Conservation (phyloP, 1,140 invertebrate genomes). For the Drosophila quadrilineata region DNA sequence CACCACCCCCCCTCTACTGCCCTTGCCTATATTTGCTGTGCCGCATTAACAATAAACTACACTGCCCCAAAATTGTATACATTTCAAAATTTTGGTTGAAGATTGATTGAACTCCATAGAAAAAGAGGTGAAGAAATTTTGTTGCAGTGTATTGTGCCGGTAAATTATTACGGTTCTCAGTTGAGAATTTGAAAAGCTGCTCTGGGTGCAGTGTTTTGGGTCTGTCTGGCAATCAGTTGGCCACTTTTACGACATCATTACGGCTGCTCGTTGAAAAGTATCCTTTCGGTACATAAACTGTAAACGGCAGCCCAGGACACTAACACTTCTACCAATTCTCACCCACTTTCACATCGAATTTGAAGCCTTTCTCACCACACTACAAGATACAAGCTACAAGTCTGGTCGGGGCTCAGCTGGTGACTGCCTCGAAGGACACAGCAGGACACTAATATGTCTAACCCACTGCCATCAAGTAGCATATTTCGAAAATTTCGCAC, state of each 20-base stretch:
- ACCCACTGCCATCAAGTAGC: not conserved
- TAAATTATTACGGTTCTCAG: too few species aligned
- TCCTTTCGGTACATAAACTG: conserved; percentile 3
- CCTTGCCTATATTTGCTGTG: too few species aligned
- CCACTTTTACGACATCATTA: not conserved
- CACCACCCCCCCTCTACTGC: too few species aligned
- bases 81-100: too few species aligned
- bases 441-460: conserved; percentile 47
- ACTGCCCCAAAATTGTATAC: too few species aligned
- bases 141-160: too few species aligned
- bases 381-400: too few species aligned
- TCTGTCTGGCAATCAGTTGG: not conserved
- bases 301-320: not conserved
- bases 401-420: conserved; percentile 17
- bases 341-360: not conserved
- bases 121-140: too few species aligned
- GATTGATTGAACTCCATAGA: too few species aligned
- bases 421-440: conserved; percentile 25
- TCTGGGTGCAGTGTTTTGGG: not conserved
- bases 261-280: not conserved
- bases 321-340: not conserved
- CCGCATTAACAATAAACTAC: too few species aligned
- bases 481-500: conserved; percentile 25
- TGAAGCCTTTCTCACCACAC: too few species aligned
- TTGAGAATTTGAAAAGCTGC: conserved; percentile 1